Base-by-base conservation (phyloP, 2,888 invertebrate species). In the Caenorhabditis sulstoni region DNA sequence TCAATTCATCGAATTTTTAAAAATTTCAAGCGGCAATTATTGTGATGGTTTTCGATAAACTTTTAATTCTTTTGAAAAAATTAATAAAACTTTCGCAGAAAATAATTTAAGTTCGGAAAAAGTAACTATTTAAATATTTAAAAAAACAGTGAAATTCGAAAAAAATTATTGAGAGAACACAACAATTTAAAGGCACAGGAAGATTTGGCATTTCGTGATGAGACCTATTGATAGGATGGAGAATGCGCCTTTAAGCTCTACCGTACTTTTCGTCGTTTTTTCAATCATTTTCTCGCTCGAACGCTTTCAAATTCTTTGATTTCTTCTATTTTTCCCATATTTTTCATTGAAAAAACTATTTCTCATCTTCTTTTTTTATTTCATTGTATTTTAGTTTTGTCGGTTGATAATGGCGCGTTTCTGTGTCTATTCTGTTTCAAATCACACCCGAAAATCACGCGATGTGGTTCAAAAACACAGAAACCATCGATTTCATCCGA, bases 401-500 rank as follows among this genome's bases (percentile, higher is more conserved):
- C 55, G 29, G n/a, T 3, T 12, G 50, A 62, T 37, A 62, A 39
- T 55, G 45, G 55, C 47, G 47, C 66, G 66, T 49, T 66, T 66
- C 37, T n/a, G 20, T 57, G 23, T 55, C 29, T 3, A 29, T 29
- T 29, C 4, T 29, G 55, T 55, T 55, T 18, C n/a, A 35, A 39
- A 8, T 29, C 29, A 18, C 35, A 14, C 45, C 55, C 29, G 29
- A 47, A 53, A 53, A 64, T 65, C 65, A 65, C 53, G 45, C 65
- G 65, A 65, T 62, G 29, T 23, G 52, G 29, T 52, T 52, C 45
- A 14, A 23, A 39, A 44, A 52, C 41, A 52, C 20, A 45, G 29
- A 66, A 66, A 66, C 47, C 57, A 57, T 66, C 66, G 66, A 57
- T 66, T 66, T 66, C 65, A 22, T 37, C 12, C 37, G 3, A 23